Percentiles rank a stretch among this genome's conserved stretches.
phyloP scores from a whole-genome alignment of 2,797 vertebrate species.

The Avahi laniger region DNA sequence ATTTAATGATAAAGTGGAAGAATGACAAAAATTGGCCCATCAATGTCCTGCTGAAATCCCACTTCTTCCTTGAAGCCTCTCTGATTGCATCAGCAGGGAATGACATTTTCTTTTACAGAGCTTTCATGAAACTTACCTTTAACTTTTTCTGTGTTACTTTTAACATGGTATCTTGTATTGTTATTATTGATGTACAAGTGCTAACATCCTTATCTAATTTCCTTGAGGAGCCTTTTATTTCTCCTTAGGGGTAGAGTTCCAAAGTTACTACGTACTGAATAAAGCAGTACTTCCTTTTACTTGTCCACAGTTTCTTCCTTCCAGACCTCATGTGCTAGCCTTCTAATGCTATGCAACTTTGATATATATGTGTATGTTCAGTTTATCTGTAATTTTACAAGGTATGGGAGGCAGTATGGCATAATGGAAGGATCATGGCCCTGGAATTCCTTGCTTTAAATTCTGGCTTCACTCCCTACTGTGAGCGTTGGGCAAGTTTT shows the following conservation, averaged over 20 bases:
- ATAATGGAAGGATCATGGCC: neutral
- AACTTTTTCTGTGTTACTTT: neutral
- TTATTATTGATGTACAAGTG: neutral
- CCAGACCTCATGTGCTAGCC: neutral
- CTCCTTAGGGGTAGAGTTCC: neutral
- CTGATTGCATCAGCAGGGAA: neutral
- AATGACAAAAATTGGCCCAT: neutral
- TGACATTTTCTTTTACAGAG: neutral
- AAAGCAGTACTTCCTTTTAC: neutral
- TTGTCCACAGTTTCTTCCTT: neutral
- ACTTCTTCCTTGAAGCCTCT: neutral
- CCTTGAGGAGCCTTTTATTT: neutral
- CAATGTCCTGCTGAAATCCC: neutral
- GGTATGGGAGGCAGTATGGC: neutral
- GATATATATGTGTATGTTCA: neutral
- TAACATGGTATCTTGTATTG: neutral
- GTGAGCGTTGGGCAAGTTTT: neutral
- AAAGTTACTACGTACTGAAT: neutral
- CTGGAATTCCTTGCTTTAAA: neutral
- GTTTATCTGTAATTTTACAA: neutral
- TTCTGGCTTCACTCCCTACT: neutral
- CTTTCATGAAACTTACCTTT: neutral
- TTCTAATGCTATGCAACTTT: neutral
- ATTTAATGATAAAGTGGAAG: neutral
- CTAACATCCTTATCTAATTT: neutral